Base-by-base conservation (phyloP, 1,140 invertebrate genomes). In the Choristoneura fumiferana region DNA sequence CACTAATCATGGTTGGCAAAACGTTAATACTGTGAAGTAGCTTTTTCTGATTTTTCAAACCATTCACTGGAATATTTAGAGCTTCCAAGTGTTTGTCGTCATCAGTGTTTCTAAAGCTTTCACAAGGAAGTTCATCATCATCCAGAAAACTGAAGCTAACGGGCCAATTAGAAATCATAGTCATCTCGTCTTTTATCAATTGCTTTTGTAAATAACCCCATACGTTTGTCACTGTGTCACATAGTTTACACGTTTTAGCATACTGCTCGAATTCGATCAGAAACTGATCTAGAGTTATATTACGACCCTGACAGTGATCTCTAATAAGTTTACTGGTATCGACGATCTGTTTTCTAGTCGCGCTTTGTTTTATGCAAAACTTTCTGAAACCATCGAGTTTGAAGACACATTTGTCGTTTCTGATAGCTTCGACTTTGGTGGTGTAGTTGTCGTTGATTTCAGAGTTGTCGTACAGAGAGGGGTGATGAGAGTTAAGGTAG, bases 301-400 rank as follows among this genome's bases (percentile, higher is more conserved):
- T 39, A 13, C 72, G 53, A 0, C 35, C 56, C 39, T 58, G 62
- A 57, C 74, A 77, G 39, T 73, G 69, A 6, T 62, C 60, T 39
- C 65, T 67, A 6, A 77, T 74, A 14, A 77, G 60, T 1, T 36
- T 15, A 22, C 77, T 80, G 1, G 67, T 53, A 54, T 76, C 60
- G 6, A 72, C 12, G 9, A 76, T 69, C 36, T 77, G 69, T 5
- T 56, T 22, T 4, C 34, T 56, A 0, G 68, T 67, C 0, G 60
- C 56, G 0, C 59, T 67, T 8, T 60, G 60, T 9, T 63, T 57
- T 12, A 60, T 53, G 13, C 15, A 36, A 2, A 69, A 57, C 8
- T 65, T 58, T 1, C 63, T 54, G 35, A 67, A 72, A 6, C 64
- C 65, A 40, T 69, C 67, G 4, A 67, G 39, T 40, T 74, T 72